Conservation (phyloP, 64 coral and sea anemone species). For the Cladopsammia gracilis region DNA sequence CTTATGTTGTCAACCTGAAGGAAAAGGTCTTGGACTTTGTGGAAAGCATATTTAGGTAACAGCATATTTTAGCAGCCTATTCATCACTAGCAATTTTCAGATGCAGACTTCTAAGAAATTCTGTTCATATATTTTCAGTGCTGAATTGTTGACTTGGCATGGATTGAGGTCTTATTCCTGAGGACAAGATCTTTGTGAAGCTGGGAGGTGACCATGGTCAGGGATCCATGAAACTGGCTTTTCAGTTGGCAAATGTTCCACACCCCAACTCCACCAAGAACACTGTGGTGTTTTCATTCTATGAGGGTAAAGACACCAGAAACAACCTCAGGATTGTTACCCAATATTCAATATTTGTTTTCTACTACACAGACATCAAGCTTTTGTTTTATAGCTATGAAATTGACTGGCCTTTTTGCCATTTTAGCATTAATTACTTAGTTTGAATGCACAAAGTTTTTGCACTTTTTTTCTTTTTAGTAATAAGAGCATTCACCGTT, state of each 20-base stretch:
- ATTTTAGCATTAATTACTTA: too few relatives aligned
- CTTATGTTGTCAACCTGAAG: neutral
- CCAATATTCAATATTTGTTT: too few relatives aligned
- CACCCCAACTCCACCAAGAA: slow-evolving; percentile 58
- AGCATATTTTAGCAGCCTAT: neutral
- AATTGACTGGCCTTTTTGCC: too few relatives aligned
- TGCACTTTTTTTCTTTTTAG: too few relatives aligned
- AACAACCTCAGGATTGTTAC: neutral
- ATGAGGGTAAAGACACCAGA: slow-evolving; percentile 15
- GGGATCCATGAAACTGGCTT: slow-evolving; percentile 40
- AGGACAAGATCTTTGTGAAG: slow-evolving; percentile 35
- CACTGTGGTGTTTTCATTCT: slow-evolving; percentile 24
- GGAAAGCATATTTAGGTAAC: slow-evolving; percentile 1
- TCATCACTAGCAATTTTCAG: neutral
- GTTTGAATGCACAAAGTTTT: too few relatives aligned
- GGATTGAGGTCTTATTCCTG: slow-evolving; percentile 43
- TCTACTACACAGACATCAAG: too few relatives aligned
- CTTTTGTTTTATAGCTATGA: too few relatives aligned
- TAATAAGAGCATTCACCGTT: too few relatives aligned
- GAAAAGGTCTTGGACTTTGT: slow-evolving; percentile 12
- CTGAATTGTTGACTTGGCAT: slow-evolving; percentile 20
- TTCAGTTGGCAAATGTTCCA: slow-evolving; percentile 23
- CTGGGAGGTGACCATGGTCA: slow-evolving; percentile 54
- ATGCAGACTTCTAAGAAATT: neutral
- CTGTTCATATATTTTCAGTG: neutral